Evolutionary conservation across 1,140 invertebrate species (phyloP).

Genomic region (Drosophila neocordata): DNA sequence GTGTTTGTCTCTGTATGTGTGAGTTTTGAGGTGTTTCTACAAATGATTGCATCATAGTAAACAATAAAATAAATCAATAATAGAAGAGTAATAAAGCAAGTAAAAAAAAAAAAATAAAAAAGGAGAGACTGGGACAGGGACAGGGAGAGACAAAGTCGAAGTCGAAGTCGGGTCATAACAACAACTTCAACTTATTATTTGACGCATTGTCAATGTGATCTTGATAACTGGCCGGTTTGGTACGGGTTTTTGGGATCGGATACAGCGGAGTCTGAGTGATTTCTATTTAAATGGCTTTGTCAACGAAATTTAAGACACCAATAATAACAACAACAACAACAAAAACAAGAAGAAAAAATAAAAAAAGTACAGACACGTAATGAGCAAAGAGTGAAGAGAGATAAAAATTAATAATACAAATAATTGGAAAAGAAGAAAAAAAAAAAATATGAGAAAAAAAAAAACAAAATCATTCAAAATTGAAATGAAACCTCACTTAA

Average conservation of each 20-base stretch:
- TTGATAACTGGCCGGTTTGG: slow-evolving; percentile 63
- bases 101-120: background rate
- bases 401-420: slow-evolving; percentile 80
- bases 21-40: slow-evolving; percentile 31
- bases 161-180: slow-evolving; percentile 15
- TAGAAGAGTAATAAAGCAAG: slow-evolving; percentile 70
- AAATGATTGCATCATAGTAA: slow-evolving; percentile 74
- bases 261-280: slow-evolving; percentile 53
- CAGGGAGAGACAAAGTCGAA: slow-evolving; percentile 7
- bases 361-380: slow-evolving; percentile 58
- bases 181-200: slow-evolving; percentile 65
- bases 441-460: background rate
- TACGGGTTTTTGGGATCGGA: slow-evolving; percentile 15
- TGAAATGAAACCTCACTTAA: slow-evolving; percentile 71
- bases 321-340: slow-evolving; percentile 39
- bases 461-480: slow-evolving; percentile 41
- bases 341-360: background rate
- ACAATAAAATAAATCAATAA: slow-evolving; percentile 52
- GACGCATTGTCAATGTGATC: slow-evolving; percentile 80
- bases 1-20: slow-evolving; percentile 28
- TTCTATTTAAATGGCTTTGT: slow-evolving; percentile 81
- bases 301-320: slow-evolving; percentile 73
- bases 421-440: slow-evolving; percentile 54
- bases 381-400: slow-evolving; percentile 80
- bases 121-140: background rate